These are phyloP conservation scores for Orientallactaga bullata DNA, from an alignment of 2,113 vertebrate species.

Conservation along the genomic window DNA sequence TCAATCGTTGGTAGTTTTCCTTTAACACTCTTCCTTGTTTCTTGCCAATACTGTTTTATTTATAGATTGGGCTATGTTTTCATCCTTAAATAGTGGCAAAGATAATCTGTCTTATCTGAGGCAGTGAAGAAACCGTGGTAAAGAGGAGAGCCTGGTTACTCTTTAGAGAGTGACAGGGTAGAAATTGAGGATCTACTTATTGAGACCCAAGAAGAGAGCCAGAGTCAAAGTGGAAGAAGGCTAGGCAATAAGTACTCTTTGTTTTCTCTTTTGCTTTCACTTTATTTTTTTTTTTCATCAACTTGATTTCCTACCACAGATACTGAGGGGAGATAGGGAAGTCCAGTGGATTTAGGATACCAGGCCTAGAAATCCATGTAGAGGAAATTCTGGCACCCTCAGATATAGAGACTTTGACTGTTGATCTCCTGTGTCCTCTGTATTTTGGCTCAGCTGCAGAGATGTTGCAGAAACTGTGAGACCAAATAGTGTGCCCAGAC, in stretches of 20 bases:
- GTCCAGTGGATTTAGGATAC: slow-evolving; percentile 13
- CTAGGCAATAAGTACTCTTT: not conserved
- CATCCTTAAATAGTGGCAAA: not conserved
- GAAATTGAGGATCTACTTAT: not conserved
- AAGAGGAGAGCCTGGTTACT: not conserved
- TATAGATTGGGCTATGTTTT: not conserved
- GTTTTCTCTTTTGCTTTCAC: not conserved
- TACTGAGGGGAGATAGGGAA: not conserved
- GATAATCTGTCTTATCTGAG: not conserved
- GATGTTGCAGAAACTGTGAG: not conserved
- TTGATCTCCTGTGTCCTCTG: not conserved
- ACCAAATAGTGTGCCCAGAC: not conserved
- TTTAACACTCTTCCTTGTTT: not conserved
- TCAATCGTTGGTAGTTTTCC: not conserved
- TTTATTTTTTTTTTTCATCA: not conserved
- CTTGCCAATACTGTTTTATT: not conserved
- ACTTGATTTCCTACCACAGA: slow-evolving; percentile 21
- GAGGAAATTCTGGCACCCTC: not conserved
- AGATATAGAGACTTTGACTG: not conserved
- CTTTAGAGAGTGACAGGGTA: not conserved
- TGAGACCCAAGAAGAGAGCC: not conserved
- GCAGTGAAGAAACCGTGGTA: not conserved
- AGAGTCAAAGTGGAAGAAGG: not conserved
- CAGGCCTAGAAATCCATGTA: not conserved
- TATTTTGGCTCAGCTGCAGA: not conserved